Evolutionary conservation across 1,140 invertebrate genomes (phyloP).

Genomic region (Eriosoma lanigerum): DNA sequence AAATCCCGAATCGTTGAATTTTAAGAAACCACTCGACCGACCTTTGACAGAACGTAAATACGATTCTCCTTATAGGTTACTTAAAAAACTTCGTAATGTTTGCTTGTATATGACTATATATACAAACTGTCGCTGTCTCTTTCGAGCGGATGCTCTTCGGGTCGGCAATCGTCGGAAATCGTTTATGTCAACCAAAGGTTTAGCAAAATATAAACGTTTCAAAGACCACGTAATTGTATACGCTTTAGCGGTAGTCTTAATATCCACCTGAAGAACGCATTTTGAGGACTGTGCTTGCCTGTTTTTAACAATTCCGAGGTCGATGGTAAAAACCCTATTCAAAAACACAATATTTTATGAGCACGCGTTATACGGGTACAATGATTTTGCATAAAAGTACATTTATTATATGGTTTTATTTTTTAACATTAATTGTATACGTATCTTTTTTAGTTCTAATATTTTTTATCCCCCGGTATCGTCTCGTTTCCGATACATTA

Average conservation of each 20-base stretch:
- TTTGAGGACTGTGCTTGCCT: background rate
- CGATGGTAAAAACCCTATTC: constrained; percentile 7
- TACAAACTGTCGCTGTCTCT: background rate
- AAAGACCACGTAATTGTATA: constrained; percentile 25
- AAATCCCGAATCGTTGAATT: constrained; percentile 39
- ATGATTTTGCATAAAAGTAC: constrained; percentile 19
- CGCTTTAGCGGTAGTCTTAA: background rate
- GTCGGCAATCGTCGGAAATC: constrained; percentile 7
- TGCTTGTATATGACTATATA: background rate
- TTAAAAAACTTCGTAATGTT: constrained; percentile 15
- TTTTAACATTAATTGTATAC: constrained; percentile 18
- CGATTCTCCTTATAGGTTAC: constrained; percentile 35
- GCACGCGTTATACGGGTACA: background rate
- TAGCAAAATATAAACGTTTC: background rate
- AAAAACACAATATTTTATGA: background rate
- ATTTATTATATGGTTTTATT: too few relatives aligned
- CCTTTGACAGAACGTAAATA: constrained; percentile 39
- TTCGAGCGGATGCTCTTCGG: constrained; percentile 3
- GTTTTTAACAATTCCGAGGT: constrained; percentile 9
- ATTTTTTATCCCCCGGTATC: background rate
- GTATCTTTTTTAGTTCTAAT: constrained; percentile 2
- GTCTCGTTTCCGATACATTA: constrained; percentile 1
- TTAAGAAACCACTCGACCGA: constrained; percentile 47
- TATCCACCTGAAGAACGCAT: background rate
- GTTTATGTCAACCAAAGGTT: constrained; percentile 7